Evolutionary conservation across 1,140 invertebrate species (phyloP), one percentile per base, ranked within the genome.

Genomic region (Drosophila fuyamai): DNA sequence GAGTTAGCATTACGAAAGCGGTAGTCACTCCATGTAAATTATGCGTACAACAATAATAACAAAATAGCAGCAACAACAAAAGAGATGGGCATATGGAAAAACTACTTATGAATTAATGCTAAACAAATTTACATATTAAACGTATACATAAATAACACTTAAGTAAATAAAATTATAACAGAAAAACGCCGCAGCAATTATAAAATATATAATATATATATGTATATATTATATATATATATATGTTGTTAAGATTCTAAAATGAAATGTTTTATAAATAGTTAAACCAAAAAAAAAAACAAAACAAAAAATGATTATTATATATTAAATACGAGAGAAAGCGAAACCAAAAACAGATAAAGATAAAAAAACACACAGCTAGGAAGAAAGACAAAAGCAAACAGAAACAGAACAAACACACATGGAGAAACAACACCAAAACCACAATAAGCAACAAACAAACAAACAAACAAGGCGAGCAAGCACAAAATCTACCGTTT

Each of bases 201-300:
- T 61, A 79, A 61, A 54, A 56, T 71, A 67, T 70, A 68, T 35
- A 65, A 65, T 53, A 67, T 68, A 54, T 62, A 84, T 73, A 55
- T 73, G 68, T 65, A 72, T 58, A 66, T 57, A 63, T 16, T 36
- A 54, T 40, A 84, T 67, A 5, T 65, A 84, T 72, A 66, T 72
- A 91, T 75, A 91, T 56, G 82, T 91, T 91, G 90, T 91, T 91
- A 91, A 84, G 88, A 91, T 91, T 91, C 90, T 91, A 91, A 91
- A 81, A 80, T 91, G 81, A 91, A 91, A 91, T 88, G 90, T 91
- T 91, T 91, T 91, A 91, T 91, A 91, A 91, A 91, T 90, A 90
- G 90, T 91, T 91, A 86, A 86, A 86, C 76, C 60, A 36, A 57
- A 78, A 76, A 71, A n/a, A 29, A 62, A 67, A 60, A 60, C 9